Base-by-base conservation (phyloP, 2,113 vertebrate species). In the Rhagologus leucostigma region DNA sequence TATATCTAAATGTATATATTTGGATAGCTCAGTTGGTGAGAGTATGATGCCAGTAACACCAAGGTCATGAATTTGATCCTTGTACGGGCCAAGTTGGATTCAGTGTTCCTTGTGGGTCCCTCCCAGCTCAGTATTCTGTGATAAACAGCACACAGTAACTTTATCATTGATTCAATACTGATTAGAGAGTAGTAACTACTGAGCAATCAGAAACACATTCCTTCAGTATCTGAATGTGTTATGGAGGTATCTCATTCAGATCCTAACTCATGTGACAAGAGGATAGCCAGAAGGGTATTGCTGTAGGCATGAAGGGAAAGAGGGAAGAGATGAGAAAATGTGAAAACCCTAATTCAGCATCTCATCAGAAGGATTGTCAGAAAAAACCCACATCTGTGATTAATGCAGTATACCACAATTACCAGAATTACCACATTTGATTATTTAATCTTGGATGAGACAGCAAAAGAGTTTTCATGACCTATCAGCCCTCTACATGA, bases 81-180 rank as follows among this genome's bases (percentile, higher is more conserved):
- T 39, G 8, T 37, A 7, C 0, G 0, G 15, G 29, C 8, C 4
- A 27, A 53, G 29, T 8, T 62, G 46, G 23, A 39, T 22, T 62
- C 0, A 0, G 6, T 69, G 29, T 33, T 60, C 42, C 10, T 53
- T 62, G 15, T n/a, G 32, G 7, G 16, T 37, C 9, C 2, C 33
- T 62, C 29, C 39, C 15, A 62, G 1, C 39, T 62, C 64, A 53
- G 64, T 60, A 39, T 46, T 60, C 23, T 39, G n/a, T 53, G 33
- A 19, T 16, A 24, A 76, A 37, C 24, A 44, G 26, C 26, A 49
- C 11, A 5, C 9, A 26, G 21, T 75, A 32, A 44, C 39, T 74
- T 74, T 3, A 63, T 29, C 26, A 27, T 26, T 39, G 42, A 62
- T 39, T 63, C 27, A 13, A 8, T 64, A 17, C 69, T 84, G n/a